Evolutionary conservation across 2,113 vertebrate species (phyloP).

Genomic region (Neodontobutis hainanensis): DNA sequence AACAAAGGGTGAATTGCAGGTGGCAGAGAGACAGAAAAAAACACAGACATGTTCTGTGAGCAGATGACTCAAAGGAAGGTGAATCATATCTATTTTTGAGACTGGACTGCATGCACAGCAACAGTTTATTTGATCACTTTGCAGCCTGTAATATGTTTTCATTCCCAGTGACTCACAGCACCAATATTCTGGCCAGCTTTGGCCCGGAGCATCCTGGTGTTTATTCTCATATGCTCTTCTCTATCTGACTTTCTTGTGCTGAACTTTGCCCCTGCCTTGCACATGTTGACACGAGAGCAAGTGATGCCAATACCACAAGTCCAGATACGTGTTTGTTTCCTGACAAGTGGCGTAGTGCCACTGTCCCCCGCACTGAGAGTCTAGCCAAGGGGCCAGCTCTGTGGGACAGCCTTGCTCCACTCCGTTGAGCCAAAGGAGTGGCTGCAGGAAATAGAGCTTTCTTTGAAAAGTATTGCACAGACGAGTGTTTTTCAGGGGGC

Average conservation of each 20-base stretch:
- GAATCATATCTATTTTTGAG: conserved; percentile 63
- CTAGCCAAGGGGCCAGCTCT: conserved; percentile 64
- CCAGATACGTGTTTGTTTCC: conserved; percentile 59
- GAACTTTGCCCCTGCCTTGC: conserved; percentile 31
- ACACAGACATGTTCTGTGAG: conserved; percentile 3
- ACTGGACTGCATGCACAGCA: conserved; percentile 40
- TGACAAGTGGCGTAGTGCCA: conserved; percentile 47
- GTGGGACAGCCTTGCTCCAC: conserved; percentile 42
- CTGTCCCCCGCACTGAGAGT: conserved; percentile 63
- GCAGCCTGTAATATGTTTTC: conserved; percentile 53
- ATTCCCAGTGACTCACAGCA: conserved; percentile 54
- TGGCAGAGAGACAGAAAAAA: conserved; percentile 6
- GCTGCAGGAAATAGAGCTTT: conserved; percentile 45
- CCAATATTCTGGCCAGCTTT: conserved; percentile 57
- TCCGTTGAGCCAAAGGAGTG: conserved; percentile 63
- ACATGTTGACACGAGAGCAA: conserved; percentile 54
- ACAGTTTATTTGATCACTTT: conserved; percentile 41
- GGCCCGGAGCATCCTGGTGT: conserved; percentile 31
- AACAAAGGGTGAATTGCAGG: neutral
- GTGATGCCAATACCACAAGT: conserved; percentile 74
- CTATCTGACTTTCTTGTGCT: conserved; percentile 34
- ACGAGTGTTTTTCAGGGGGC: conserved; percentile 25
- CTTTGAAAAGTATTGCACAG: conserved; percentile 39
- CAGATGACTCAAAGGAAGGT: conserved; percentile 41
- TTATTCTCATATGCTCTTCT: conserved; percentile 50